Conservation (phyloP, 2,113 vertebrate species). For the Marmota flaviventris region DNA sequence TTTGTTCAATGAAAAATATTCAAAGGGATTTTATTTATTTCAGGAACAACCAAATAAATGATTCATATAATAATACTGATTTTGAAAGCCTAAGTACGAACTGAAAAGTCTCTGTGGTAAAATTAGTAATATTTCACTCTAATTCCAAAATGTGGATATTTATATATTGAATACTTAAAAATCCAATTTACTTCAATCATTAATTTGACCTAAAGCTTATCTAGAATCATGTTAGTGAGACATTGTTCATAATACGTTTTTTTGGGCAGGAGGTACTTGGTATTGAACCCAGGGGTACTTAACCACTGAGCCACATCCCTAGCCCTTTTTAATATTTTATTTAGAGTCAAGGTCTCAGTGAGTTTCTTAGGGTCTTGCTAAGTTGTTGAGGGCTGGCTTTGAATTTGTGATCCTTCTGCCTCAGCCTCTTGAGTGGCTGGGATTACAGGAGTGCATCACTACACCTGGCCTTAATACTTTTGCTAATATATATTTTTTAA, state of each 20-base stretch:
- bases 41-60: neutral
- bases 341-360: no score
- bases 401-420: no score
- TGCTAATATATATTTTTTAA: neutral
- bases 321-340: no score
- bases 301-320: no score
- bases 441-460: no score
- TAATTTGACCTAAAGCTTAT: neutral
- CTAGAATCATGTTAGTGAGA: neutral
- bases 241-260: neutral
- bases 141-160: conserved; percentile 13
- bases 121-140: conserved; percentile 26
- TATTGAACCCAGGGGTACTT: no score
- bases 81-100: conserved; percentile 7
- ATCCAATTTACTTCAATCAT: neutral
- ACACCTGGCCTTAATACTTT: neutral
- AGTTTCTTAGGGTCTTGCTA: no score
- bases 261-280: no score
- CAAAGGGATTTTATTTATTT: conserved; percentile 3
- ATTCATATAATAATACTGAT: neutral
- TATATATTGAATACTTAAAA: conserved; percentile 12
- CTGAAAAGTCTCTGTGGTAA: conserved; percentile 4
- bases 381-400: no score
- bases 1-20: conserved; percentile 39
- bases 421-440: no score